Evolutionary conservation across 2,113 vertebrate genomes (phyloP), one percentile per base, ranked within the genome.

Genomic region (Lampris incognitus): DNA sequence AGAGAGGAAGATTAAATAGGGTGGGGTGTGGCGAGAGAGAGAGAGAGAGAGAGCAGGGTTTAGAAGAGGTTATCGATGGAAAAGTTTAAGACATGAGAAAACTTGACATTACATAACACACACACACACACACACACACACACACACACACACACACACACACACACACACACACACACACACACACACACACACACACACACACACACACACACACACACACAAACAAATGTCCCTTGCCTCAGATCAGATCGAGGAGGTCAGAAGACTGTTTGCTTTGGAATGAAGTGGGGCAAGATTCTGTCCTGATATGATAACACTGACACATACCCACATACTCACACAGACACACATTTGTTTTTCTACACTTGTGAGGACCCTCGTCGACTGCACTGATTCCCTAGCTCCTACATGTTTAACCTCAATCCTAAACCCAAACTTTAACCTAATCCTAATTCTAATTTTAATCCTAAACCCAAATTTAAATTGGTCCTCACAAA

Each of bases 221-320:
- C 51, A 24, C 61, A 7, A 37, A 52, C 6, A 41, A 50, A 37
- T 59, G 13, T 4, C 52, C 2, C 9, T 24, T 1, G 8, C 24
- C 4, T 2, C 6, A 24, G 3, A 88, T 85, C 77, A 73, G 86
- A 86, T 87, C 60, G 72, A 24, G 37, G 75, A 7, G 8, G 37
- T 76, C 51, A 11, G 37, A 77, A 5, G 3, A 70, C 10, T 40
- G 44, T 0, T 66, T 3, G 50, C n/a, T 36, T 55, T 82, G 87
- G 87, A 92, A 92, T 93, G 88, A 88, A 86, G 86, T 11, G 8
- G 6, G n/a, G 39, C 68, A 0, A 40, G 79, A 82, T 82, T 81
- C 52, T 83, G 65, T 58, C 9, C 59, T 61, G 2, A 13, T 4
- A 57, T 3, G 36, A 40, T 11, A 2, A 36, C 2, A 44, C 13